Percentiles rank a stretch among this genome's conserved stretches.
phyloP scores from a whole-genome alignment of 1,140 invertebrate genomes.

The Drosophila obscura region DNA sequence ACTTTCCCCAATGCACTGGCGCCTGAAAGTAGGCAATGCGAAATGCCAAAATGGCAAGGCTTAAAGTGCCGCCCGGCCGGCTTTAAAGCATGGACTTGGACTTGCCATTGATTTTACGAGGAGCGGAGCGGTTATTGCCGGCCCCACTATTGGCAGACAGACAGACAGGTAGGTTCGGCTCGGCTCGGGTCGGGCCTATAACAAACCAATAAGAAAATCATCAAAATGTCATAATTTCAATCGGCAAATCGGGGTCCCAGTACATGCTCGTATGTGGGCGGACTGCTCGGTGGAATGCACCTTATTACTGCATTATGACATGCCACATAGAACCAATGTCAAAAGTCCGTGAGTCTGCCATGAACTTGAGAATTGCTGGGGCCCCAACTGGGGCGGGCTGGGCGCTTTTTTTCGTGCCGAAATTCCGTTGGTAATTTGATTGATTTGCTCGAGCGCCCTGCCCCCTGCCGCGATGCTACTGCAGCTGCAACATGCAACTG shows the following conservation, averaged over 20 bases:
- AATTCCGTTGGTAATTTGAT: slow-evolving; percentile 74
- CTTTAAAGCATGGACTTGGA: slow-evolving; percentile 17
- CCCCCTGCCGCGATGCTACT: slow-evolving; percentile 5
- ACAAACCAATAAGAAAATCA: slow-evolving; percentile 82
- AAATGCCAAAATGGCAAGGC: slow-evolving; percentile 15
- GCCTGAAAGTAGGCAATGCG: not conserved
- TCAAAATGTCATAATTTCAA: slow-evolving; percentile 83
- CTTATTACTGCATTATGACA: slow-evolving; percentile 82
- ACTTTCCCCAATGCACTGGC: slow-evolving; percentile 31
- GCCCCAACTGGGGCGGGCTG: not conserved
- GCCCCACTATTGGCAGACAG: slow-evolving; percentile 28
- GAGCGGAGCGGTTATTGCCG: slow-evolving; percentile 2
- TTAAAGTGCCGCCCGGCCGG: slow-evolving; percentile 20
- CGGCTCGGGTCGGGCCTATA: slow-evolving; percentile 39
- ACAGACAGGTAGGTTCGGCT: not conserved
- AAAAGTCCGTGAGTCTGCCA: slow-evolving; percentile 38
- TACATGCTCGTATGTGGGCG: slow-evolving; percentile 13
- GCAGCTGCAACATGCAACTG: slow-evolving; percentile 69
- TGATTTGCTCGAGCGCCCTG: slow-evolving; percentile 65
- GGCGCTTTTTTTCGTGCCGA: slow-evolving; percentile 36
- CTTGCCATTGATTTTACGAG: slow-evolving; percentile 38
- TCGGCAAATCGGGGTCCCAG: slow-evolving; percentile 47
- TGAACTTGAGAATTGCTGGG: slow-evolving; percentile 69
- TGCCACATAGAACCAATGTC: slow-evolving; percentile 66
- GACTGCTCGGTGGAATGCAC: slow-evolving; percentile 34